These are phyloP conservation scores for Pteromalus puparum DNA, from an alignment of 1,140 invertebrate species.

Conservation along the genomic window DNA sequence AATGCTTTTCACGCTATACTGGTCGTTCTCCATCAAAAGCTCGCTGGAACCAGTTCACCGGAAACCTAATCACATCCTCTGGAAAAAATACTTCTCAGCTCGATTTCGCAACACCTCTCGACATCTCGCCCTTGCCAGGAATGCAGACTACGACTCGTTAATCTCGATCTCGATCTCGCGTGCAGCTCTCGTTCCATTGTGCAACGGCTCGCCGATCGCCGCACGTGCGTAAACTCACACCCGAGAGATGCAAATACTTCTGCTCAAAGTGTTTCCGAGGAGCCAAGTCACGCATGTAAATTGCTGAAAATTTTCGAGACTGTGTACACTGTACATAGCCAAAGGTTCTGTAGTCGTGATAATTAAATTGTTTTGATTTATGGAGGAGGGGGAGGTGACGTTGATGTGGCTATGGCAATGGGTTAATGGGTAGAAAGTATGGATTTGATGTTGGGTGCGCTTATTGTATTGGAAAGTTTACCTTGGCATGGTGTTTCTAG, in stretches of 20 bases:
- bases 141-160: slow-evolving; percentile 16
- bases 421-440: neutral
- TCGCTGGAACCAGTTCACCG: neutral
- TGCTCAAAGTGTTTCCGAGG: neutral
- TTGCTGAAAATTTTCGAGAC: neutral
- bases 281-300: neutral
- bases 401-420: neutral
- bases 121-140: slow-evolving; percentile 40
- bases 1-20: too few relatives aligned
- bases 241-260: neutral
- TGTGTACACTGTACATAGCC: neutral
- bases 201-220: neutral
- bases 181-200: slow-evolving; percentile 3
- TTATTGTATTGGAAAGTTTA: slow-evolving; percentile 5
- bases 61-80: neutral
- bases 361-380: slow-evolving; percentile 5
- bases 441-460: neutral
- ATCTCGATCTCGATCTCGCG: slow-evolving; percentile 4
- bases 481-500: neutral
- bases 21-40: neutral
- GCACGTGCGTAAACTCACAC: neutral
- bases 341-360: neutral
- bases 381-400: neutral
- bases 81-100: neutral
- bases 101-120: neutral